phyloP scores from a whole-genome alignment of 2,888 invertebrate genomes.

The Eupelmus urozonus region DNA sequence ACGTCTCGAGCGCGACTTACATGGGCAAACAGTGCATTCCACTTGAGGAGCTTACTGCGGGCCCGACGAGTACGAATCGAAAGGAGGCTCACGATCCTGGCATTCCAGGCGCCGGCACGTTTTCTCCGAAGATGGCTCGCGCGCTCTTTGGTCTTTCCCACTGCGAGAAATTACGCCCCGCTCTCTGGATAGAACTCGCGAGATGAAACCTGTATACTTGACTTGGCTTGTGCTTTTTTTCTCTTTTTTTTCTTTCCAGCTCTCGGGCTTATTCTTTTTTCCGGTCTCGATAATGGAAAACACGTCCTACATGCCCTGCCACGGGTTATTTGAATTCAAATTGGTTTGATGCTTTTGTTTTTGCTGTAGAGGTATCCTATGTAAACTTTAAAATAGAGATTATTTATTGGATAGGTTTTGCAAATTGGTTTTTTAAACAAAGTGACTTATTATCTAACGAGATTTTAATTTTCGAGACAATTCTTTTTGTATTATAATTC shows the following conservation, averaged over 20 bases:
- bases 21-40: constrained; percentile 41
- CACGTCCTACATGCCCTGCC: no score
- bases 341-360: background rate
- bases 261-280: background rate
- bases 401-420: no score
- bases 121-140: background rate
- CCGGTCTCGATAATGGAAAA: constrained; percentile 36
- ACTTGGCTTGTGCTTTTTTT: background rate
- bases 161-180: background rate
- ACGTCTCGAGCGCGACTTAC: constrained; percentile 40
- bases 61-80: constrained; percentile 5
- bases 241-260: background rate
- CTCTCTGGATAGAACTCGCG: background rate
- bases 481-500: no score
- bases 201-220: background rate
- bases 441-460: no score
- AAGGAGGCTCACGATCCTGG: constrained; percentile 28
- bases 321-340: constrained; percentile 3
- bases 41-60: background rate
- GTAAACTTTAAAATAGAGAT: no score
- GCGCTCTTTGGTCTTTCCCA: background rate
- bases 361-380: no score
- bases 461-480: no score
- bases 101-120: constrained; percentile 39
- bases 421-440: no score